Evolutionary conservation across 2,888 invertebrate species (phyloP).

Genomic region (Morinoia aosen): DNA sequence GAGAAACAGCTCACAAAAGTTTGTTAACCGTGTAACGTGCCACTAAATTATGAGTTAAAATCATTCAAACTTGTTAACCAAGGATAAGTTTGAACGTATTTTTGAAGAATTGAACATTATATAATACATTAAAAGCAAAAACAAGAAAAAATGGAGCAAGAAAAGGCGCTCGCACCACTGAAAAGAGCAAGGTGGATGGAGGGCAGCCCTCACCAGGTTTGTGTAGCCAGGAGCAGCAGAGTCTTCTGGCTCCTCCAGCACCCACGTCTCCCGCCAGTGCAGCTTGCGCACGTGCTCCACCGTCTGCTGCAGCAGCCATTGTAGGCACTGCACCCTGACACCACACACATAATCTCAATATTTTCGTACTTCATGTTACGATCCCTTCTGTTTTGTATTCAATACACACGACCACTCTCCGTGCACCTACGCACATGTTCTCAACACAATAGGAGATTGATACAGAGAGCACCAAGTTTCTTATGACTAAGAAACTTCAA

Average conservation of each 20-base stretch:
- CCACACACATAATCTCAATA: not conserved
- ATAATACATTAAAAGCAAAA: not conserved
- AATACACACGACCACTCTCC: not conserved
- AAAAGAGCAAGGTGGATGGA: too few species aligned
- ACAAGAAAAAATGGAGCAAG: not conserved
- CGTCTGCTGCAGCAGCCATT: constrained; percentile 86
- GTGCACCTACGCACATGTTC: not conserved
- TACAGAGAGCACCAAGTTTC: not conserved
- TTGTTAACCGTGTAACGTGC: not conserved
- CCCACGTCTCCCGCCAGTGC: constrained; percentile 63
- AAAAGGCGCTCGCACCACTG: not conserved
- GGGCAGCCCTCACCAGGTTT: constrained; percentile 57
- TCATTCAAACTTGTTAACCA: not conserved
- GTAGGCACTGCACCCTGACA: constrained; percentile 82
- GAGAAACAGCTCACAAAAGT: not conserved
- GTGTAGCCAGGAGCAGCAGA: constrained; percentile 58
- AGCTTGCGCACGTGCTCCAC: constrained; percentile 78
- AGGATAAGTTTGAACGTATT: not conserved
- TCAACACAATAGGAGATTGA: not conserved
- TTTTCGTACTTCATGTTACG: too few species aligned
- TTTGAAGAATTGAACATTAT: not conserved
- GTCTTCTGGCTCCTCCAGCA: constrained; percentile 16
- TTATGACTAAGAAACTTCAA: not conserved
- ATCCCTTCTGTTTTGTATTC: too few species aligned
- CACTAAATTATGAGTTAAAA: not conserved